phyloP scores from a whole-genome alignment of 2,888 invertebrate species.

The Allolobophora icterica region DNA sequence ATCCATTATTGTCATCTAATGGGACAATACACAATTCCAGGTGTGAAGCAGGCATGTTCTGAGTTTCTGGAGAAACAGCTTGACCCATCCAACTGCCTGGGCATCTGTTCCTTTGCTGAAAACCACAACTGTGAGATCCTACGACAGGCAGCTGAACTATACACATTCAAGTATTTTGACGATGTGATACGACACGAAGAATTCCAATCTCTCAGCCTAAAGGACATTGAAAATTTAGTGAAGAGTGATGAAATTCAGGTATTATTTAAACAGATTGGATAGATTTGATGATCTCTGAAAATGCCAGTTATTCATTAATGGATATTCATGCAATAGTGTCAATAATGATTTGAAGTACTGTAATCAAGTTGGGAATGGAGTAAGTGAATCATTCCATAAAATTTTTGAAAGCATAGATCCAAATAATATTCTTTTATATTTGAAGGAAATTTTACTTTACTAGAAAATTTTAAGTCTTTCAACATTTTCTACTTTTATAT shows the following conservation, averaged over 20 bases:
- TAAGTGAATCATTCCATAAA: too few relatives aligned
- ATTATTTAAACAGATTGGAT: slow-evolving; percentile 23
- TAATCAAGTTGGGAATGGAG: too few relatives aligned
- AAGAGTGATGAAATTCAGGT: slow-evolving; percentile 63
- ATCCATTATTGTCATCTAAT: background rate
- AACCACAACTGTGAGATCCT: slow-evolving; percentile 59
- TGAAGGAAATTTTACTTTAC: too few relatives aligned
- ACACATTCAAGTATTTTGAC: slow-evolving; percentile 58
- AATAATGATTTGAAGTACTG: too few relatives aligned
- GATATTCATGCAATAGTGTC: background rate
- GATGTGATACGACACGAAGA: slow-evolving; percentile 60
- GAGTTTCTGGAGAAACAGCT: slow-evolving; percentile 63
- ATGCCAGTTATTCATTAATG: background rate
- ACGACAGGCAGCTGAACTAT: slow-evolving; percentile 57
- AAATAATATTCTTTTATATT: too few relatives aligned
- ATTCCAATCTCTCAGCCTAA: slow-evolving; percentile 56
- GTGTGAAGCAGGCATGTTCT: slow-evolving; percentile 63
- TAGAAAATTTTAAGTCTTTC: too few relatives aligned
- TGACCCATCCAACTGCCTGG: slow-evolving; percentile 63
- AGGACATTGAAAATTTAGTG: slow-evolving; percentile 58
- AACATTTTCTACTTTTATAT: too few relatives aligned
- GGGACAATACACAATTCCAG: slow-evolving; percentile 50
- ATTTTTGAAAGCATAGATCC: too few relatives aligned
- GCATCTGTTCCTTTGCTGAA: slow-evolving; percentile 64
- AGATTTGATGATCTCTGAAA: background rate